Evolutionary conservation across 2,888 invertebrate genomes (phyloP).

Genomic region (Cerceris rybyensis): DNA sequence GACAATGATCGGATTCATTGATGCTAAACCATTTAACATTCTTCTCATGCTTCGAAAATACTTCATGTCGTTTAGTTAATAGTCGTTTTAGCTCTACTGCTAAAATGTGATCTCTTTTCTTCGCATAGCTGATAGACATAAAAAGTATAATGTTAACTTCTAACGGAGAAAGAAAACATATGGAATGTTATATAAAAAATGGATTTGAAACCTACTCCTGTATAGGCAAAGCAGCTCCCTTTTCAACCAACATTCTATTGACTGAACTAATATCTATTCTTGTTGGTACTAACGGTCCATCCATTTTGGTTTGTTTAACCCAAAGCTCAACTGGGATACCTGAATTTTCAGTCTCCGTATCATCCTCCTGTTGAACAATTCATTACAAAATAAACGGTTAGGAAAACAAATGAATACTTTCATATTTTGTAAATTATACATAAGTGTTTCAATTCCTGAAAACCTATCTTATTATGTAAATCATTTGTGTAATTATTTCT

Average conservation of each 20-base stretch:
- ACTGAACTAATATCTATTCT: constrained; percentile 86
- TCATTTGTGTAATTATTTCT: not conserved
- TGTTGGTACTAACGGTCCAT: constrained; percentile 87
- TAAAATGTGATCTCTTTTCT: constrained; percentile 63
- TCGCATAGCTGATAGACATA: constrained; percentile 51
- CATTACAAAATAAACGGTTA: not conserved
- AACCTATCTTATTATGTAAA: no score
- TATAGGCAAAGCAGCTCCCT: constrained; percentile 85
- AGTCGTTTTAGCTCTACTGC: constrained; percentile 73
- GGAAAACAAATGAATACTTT: no score
- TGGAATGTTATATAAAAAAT: not conserved
- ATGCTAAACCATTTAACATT: constrained; percentile 45
- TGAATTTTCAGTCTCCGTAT: constrained; percentile 64
- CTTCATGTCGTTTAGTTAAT: constrained; percentile 33
- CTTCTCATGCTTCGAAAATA: not conserved
- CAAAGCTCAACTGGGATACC: constrained; percentile 85
- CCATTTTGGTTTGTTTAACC: constrained; percentile 84
- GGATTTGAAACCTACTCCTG: constrained; percentile 72
- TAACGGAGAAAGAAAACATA: not conserved
- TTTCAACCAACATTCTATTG: constrained; percentile 86
- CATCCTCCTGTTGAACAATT: constrained; percentile 17
- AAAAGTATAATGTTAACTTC: not conserved
- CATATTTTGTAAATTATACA: no score
- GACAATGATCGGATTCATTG: not conserved
- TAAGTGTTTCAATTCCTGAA: no score